Conservation (phyloP, 2,797 vertebrate species). For the Tolypeutes matacus region DNA sequence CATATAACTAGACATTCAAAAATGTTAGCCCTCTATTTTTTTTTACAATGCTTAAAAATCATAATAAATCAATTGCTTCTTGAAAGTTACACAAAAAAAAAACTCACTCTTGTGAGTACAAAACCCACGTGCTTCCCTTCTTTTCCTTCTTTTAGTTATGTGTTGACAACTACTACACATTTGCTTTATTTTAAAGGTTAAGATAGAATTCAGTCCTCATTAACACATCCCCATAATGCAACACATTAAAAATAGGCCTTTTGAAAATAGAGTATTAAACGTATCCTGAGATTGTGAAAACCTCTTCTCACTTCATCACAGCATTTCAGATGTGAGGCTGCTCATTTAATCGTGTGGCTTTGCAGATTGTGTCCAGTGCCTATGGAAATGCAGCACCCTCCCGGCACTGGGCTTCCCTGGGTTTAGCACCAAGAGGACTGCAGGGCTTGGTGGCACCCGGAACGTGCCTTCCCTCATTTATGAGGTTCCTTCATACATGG, state of each 20-base stretch:
- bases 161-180: neutral
- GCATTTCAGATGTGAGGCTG: neutral
- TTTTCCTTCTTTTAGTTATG: neutral
- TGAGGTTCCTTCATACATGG: neutral
- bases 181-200: constrained; percentile 33
- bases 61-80: neutral
- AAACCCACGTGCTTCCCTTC: neutral
- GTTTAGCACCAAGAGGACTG: neutral
- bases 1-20: neutral
- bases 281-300: neutral
- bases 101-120: neutral
- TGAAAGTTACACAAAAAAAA: neutral
- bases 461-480: neutral
- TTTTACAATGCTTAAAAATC: neutral
- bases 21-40: neutral
- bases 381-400: constrained; percentile 4
- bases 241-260: neutral
- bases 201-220: constrained; percentile 21
- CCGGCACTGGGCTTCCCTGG: neutral
- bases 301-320: neutral
- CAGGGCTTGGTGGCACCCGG: neutral
- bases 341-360: neutral
- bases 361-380: constrained; percentile 9
- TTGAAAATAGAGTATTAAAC: neutral
- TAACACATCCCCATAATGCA: neutral